Evolutionary conservation across 2,888 invertebrate genomes (phyloP).

Genomic region (Phyllotreta striolata): DNA sequence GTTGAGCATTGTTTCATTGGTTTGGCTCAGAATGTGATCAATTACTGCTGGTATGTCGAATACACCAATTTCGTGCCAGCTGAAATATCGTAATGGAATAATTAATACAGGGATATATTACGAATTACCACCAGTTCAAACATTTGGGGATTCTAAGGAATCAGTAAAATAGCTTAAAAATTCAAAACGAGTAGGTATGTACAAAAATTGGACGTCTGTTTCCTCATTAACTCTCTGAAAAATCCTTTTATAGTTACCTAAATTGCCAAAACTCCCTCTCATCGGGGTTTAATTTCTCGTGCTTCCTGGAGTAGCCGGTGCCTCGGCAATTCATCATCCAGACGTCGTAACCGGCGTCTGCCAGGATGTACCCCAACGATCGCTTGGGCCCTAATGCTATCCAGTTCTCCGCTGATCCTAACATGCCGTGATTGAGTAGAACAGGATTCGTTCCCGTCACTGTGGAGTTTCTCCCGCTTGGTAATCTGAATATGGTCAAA

Average conservation of each 20-base stretch:
- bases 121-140: too few relatives aligned
- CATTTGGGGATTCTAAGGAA: too few relatives aligned
- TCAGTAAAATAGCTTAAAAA: too few relatives aligned
- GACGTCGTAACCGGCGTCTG: constrained; percentile 77
- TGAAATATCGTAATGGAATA: constrained; percentile 57
- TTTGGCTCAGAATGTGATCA: constrained; percentile 69
- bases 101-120: too few relatives aligned
- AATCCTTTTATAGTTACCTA: constrained; percentile 32
- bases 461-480: constrained; percentile 61
- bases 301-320: constrained; percentile 71
- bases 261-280: constrained; percentile 45
- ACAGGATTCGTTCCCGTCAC: constrained; percentile 58
- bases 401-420: constrained; percentile 78
- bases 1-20: constrained; percentile 69
- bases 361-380: constrained; percentile 67
- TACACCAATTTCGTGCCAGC: constrained; percentile 83
- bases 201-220: too few relatives aligned
- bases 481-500: constrained; percentile 76
- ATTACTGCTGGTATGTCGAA: constrained; percentile 83
- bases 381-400: constrained; percentile 75
- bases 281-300: constrained; percentile 62
- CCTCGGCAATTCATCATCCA: constrained; percentile 88
- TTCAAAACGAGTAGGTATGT: too few relatives aligned
- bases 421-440: constrained; percentile 63
- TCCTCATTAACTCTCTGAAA: background rate